These are phyloP conservation scores for Colostygia pectinataria DNA, from an alignment of 2,888 invertebrate genomes.

Conservation along the genomic window DNA sequence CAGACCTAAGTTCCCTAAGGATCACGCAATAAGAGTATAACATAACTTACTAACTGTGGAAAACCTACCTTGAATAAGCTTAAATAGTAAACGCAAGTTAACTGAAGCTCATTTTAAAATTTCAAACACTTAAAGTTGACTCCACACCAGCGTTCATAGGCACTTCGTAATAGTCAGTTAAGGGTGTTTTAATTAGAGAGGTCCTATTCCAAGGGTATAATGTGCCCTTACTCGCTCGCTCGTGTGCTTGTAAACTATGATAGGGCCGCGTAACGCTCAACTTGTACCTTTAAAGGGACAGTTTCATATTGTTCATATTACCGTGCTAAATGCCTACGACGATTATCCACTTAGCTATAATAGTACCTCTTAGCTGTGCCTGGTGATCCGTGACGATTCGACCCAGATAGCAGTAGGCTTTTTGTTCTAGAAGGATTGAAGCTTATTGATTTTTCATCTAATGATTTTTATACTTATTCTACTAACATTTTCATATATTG, in stretches of 20 bases:
- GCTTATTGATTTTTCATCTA: neutral
- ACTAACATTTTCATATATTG: no score
- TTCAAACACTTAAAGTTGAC: slow-evolving; percentile 20
- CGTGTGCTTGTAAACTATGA: slow-evolving; percentile 73
- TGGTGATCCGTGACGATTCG: slow-evolving; percentile 11
- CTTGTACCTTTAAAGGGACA: slow-evolving; percentile 52
- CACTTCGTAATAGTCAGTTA: slow-evolving; percentile 71
- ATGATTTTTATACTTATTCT: no score
- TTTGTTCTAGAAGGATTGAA: neutral
- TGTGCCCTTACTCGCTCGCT: slow-evolving; percentile 67
- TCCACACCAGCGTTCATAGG: slow-evolving; percentile 55
- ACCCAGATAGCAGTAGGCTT: slow-evolving; percentile 1
- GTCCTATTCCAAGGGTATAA: slow-evolving; percentile 73
- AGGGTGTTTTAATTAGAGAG: slow-evolving; percentile 78
- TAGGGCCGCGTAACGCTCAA: slow-evolving; percentile 52
- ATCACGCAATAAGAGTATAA: no score
- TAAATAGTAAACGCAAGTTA: neutral
- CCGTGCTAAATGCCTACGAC: slow-evolving; percentile 53
- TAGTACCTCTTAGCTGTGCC: slow-evolving; percentile 33
- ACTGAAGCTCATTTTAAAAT: slow-evolving; percentile 16
- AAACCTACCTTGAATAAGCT: no score
- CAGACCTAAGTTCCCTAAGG: no score
- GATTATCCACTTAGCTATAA: slow-evolving; percentile 53
- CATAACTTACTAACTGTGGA: no score
- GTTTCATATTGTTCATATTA: slow-evolving; percentile 55